These are phyloP conservation scores for Bombus sibiricus DNA, from an alignment of 1,140 invertebrate species.

Conservation along the genomic window DNA sequence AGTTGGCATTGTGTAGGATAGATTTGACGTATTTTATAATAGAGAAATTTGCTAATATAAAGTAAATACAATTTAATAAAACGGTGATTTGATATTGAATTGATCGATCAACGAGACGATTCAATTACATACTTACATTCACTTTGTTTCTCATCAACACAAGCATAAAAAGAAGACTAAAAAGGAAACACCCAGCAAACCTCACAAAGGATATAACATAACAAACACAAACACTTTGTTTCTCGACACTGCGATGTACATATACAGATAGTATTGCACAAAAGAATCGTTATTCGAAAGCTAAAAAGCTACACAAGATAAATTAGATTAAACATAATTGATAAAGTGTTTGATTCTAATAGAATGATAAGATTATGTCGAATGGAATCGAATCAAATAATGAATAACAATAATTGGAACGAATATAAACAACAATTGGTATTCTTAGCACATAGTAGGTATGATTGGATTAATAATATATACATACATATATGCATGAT, in stretches of 20 bases:
- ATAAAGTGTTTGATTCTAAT: neutral
- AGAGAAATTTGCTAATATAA: neutral
- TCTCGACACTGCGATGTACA: neutral
- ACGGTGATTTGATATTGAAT: neutral
- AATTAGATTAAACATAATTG: neutral
- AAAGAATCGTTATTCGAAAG: neutral
- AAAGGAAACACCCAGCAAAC: too few species aligned
- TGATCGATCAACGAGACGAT: neutral
- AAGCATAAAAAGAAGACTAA: too few species aligned
- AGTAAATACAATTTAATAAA: constrained; percentile 15
- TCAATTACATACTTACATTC: neutral
- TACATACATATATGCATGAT: neutral
- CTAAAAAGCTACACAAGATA: neutral
- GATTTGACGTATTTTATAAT: neutral
- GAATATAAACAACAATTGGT: neutral
- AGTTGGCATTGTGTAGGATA: neutral
- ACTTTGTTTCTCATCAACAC: neutral
- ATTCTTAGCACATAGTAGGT: neutral
- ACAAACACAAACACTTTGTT: too few species aligned
- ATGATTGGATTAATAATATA: neutral
- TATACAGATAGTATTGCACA: neutral
- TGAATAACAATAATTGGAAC: neutral
- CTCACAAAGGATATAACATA: too few species aligned
- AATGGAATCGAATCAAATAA: neutral
- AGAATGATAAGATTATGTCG: neutral